Evolutionary conservation across 35 echinoderm and acorn worm genomes (phyloP).

Genomic region (Apostichopus californicus): DNA sequence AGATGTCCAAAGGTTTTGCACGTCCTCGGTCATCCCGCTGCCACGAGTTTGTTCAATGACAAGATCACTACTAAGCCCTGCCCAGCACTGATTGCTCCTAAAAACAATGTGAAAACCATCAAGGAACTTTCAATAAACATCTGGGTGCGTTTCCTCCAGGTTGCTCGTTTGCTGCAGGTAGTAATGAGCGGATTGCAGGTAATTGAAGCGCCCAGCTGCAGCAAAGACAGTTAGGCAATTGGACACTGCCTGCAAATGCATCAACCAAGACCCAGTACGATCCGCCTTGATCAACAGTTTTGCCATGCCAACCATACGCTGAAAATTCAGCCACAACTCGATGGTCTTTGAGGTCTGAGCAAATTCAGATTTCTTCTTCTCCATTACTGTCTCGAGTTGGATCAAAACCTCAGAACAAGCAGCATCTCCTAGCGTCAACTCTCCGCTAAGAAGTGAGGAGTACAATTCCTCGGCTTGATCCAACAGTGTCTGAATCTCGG

Average conservation of each 20-base stretch:
- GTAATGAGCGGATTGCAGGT: constrained; percentile 57
- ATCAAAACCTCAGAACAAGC: constrained; percentile 22
- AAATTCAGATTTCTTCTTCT: background rate
- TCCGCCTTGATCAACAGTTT: constrained; percentile 61
- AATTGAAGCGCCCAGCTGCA: constrained; percentile 55
- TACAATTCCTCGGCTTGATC: background rate
- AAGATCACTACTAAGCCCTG: constrained; percentile 60
- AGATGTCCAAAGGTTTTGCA: constrained; percentile 41
- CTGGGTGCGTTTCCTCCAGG: constrained; percentile 24
- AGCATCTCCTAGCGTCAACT: too few relatives aligned
- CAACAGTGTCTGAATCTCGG: background rate
- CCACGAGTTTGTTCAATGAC: constrained; percentile 75
- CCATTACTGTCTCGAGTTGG: background rate
- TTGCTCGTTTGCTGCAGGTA: constrained; percentile 63
- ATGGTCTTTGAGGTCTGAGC: background rate
- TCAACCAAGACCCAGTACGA: constrained; percentile 66
- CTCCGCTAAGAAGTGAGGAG: too few relatives aligned
- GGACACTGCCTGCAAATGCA: constrained; percentile 3
- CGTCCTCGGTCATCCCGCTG: constrained; percentile 56
- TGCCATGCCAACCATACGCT: constrained; percentile 37
- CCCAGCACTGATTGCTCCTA: constrained; percentile 62
- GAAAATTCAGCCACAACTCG: constrained; percentile 18
- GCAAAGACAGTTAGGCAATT: constrained; percentile 47
- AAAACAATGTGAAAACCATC: constrained; percentile 63
- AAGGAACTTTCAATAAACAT: constrained; percentile 48